A percentile compares a stretch with the other conserved stretches of the same genome.
Evolutionary conservation across 2,113 vertebrate genomes (phyloP).

Genomic region (Butorides virescens): DNA sequence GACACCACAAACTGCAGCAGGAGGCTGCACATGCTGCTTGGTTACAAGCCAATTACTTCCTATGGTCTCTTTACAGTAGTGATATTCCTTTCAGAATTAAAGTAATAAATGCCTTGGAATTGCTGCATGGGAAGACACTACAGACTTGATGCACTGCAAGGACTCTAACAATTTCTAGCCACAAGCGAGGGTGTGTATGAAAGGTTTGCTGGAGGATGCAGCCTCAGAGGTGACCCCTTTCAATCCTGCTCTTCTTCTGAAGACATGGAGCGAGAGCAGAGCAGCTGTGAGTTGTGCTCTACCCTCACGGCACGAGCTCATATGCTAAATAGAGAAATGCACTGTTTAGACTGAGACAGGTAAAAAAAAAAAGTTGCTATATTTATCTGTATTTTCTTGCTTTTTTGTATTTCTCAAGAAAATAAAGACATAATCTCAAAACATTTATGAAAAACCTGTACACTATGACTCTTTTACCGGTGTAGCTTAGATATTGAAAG

Average conservation of each 20-base stretch:
- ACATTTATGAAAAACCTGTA: not conserved
- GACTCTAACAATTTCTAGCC: not conserved
- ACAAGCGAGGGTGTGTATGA: rapidly evolving
- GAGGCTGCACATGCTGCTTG: not conserved
- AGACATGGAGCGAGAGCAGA: not conserved
- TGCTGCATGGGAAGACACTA: not conserved
- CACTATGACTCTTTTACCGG: not conserved
- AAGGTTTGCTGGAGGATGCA: not conserved
- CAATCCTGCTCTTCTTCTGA: not conserved
- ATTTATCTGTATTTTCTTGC: not conserved
- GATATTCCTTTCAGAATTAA: not conserved
- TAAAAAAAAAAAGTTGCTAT: not conserved
- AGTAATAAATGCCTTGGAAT: not conserved
- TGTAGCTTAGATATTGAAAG: slow-evolving; percentile 16
- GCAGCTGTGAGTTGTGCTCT: not conserved
- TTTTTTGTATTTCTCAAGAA: not conserved
- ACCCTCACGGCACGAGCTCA: not conserved
- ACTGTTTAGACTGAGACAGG: not conserved
- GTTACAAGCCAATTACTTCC: not conserved
- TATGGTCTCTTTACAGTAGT: not conserved
- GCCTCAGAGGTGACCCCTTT: not conserved
- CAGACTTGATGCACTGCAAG: not conserved
- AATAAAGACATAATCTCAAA: not conserved
- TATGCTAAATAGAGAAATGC: not conserved
- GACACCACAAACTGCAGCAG: not conserved